Base-by-base conservation (phyloP, 2,113 vertebrate species). In the Ophthalmolycus amberensis region DNA sequence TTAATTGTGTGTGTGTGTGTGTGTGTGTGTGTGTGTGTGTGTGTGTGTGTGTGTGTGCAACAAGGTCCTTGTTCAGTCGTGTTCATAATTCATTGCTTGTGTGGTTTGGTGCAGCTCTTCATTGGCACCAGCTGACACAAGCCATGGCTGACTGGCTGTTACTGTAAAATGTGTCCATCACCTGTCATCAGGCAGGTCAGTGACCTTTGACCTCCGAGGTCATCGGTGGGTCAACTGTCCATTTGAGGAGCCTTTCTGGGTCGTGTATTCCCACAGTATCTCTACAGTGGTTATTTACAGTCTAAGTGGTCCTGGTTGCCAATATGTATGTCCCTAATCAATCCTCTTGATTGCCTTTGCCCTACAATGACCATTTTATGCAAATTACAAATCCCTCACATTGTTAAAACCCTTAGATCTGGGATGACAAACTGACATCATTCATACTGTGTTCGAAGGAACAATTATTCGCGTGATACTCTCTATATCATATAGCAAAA, bases 121-220 rank as follows among this genome's bases (percentile, higher is more conserved):
- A 58, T 85, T 37, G 42, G 66, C 4, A n/a, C 34, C 54, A 82
- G 71, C 63, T 82, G 80, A 80, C 50, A 48, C 32, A 38, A 69
- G 34, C 40, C 82, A 50, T 27, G 15, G 48, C 67, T 71, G 15
- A 54, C 67, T 71, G 32, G 50, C 72, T 71, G 42, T 85, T 52
- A 27, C 54, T 25, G n/a, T 25, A 54, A 67, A 66, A 77, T 5
- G 16, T 77, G 40, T 77, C 46, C 22, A 15, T 83, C 87, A 65
- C 34, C 32, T 4, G 32, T 76, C 71, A 81, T 46, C 37, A 52
- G 52, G 71, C 22, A 48, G 72, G 84, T 88, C 81, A 25, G 62
- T 77, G 79, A 90, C 82, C 76, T 84, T 32, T 92, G 77, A 85
- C 85, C 72, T 64, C 46, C 18, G n/a, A 65, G 77, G 75, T 74